phyloP scores from a whole-genome alignment of 2,113 vertebrate species.

The Prochilodus magdalenae region DNA sequence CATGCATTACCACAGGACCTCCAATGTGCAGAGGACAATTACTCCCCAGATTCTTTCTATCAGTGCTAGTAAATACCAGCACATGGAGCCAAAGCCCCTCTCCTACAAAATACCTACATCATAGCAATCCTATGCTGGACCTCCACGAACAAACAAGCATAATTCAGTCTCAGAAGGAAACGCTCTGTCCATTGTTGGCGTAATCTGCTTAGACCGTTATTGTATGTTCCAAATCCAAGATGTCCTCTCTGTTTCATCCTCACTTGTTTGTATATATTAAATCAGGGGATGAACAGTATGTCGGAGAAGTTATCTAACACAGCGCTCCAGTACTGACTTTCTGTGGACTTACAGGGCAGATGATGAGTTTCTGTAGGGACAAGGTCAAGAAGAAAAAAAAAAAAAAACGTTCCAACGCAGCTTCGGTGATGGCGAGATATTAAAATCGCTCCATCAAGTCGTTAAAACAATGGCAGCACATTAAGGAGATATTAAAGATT shows the following conservation, averaged over 20 bases:
- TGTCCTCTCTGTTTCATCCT: constrained; percentile 6
- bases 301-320: background rate
- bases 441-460: background rate
- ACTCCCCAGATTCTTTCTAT: constrained; percentile 7
- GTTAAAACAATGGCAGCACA: constrained; percentile 14
- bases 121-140: background rate
- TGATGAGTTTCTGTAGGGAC: constrained; percentile 9
- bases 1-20: background rate
- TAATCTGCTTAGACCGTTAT: constrained; percentile 5
- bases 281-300: constrained; percentile 6
- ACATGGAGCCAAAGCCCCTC: background rate
- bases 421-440: background rate
- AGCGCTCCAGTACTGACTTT: background rate
- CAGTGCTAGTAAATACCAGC: background rate
- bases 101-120: background rate
- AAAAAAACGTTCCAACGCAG: background rate
- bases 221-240: constrained; percentile 24
- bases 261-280: constrained; percentile 18
- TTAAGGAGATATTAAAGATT: constrained; percentile 23
- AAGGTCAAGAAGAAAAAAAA: constrained; percentile 2
- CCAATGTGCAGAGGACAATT: background rate
- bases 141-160: background rate
- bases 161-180: constrained; percentile 2
- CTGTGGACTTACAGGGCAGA: background rate
- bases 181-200: background rate